Base-by-base conservation (phyloP, 1,140 invertebrate genomes). In the Danaus melanippus region DNA sequence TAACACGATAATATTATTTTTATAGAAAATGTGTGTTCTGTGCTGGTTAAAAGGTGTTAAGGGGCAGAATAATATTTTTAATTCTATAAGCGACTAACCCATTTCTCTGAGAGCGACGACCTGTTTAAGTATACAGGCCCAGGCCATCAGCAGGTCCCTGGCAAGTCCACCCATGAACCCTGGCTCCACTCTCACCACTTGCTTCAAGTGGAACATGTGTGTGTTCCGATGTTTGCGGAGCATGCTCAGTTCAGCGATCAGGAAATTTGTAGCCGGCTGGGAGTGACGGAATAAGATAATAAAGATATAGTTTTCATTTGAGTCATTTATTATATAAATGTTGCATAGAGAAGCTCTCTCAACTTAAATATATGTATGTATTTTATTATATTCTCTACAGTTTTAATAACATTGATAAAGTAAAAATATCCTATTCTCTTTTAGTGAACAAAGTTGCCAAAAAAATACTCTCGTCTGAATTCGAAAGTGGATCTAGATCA, bases 201-300 rank as follows among this genome's bases (percentile, higher is more conserved):
- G 89, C 68, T 92, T 91, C 57, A 94, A 87, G 67, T 94, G 92
- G 70, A 91, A 89, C 64, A 91, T 87, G 2, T 92, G 92, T 10
- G 92, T 90, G 15, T 90, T 89, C 42, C 90, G 84, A 70, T 94
- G 92, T 50, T 90, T 89, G 65, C 90, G 90, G 8, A 89, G 73
- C 76, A 92, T 91, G 53, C 92, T 89, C 47, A 94, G 68, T 60
- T 92, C 88, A 0, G 90, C 92, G 50, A 92, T 79, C 2, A 94
- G 77, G 71, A 92, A 93, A 77, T 94, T 92, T 51, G 92, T 91
- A 44, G 89, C 85, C 15, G 92, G 92, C 91, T 93, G 84, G 7
- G 62, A 69, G 45, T 11, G 47, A 59, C 62, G 12, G 41, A 9
- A 56, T 1, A 56, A 69, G 44, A 41, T 51, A 53, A 46, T 48